Conservation (phyloP, 37 sponge, comb jelly and placozoan species). For the Trichoplax adhaerens region DNA sequence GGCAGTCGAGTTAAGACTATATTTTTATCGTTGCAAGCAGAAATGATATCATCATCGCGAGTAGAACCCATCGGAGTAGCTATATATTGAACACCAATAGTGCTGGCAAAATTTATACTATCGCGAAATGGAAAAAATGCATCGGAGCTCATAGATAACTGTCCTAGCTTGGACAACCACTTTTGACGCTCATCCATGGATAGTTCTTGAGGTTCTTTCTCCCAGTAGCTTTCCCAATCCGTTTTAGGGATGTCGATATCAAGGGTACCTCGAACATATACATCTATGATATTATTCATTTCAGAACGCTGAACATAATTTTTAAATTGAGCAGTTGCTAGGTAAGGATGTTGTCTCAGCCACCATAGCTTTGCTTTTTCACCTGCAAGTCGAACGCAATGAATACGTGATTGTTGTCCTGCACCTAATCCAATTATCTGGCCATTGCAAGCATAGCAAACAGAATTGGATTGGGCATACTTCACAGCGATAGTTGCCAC, state of each 20-base stretch:
- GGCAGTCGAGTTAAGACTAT: not conserved
- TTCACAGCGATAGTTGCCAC: constrained; percentile 14
- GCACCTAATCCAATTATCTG: constrained; percentile 17
- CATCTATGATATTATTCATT: constrained; percentile 8
- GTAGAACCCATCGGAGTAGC: constrained; percentile 9
- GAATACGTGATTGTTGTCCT: constrained; percentile 14
- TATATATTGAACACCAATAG: constrained; percentile 10
- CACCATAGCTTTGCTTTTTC: constrained; percentile 14
- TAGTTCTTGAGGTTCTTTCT: too few species aligned
- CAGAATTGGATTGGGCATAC: constrained; percentile 10
- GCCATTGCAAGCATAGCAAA: constrained; percentile 9
- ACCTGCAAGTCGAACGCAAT: constrained; percentile 13
- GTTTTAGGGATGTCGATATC: not conserved
- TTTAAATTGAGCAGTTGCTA: constrained; percentile 2
- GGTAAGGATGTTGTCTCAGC: constrained; percentile 12
- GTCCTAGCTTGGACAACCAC: constrained; percentile 9
- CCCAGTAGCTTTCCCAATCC: too few species aligned
- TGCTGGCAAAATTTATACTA: constrained; percentile 3
- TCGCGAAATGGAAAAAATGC: constrained; percentile 16
- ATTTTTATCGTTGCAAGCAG: constrained; percentile 9
- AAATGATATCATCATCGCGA: constrained; percentile 3
- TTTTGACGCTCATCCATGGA: not conserved
- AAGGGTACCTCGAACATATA: not conserved
- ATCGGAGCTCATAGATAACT: constrained; percentile 8
- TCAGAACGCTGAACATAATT: constrained; percentile 5